Percentiles rank a stretch among this genome's conserved stretches.
Conservation (phyloP, 2,888 invertebrate species). For the Mycogona germanica region DNA sequence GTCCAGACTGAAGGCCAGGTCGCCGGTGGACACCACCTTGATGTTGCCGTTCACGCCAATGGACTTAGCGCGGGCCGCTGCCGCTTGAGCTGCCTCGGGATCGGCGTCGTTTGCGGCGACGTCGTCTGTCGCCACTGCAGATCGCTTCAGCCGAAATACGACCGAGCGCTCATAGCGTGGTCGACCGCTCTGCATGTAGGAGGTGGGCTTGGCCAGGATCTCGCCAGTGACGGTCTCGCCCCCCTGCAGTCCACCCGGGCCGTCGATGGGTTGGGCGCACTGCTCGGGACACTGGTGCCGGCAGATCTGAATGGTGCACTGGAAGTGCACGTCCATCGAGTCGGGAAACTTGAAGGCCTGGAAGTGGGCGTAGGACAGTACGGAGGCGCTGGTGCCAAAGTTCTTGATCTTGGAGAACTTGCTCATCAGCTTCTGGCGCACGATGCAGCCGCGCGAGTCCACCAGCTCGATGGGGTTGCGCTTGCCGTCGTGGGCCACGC, state of each 20-base stretch:
- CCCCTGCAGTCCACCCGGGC: not conserved
- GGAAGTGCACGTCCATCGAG: constrained; percentile 93
- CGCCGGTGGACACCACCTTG: constrained; percentile 74
- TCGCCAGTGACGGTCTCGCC: constrained; percentile 13
- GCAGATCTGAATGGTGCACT: constrained; percentile 89
- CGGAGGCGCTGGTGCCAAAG: constrained; percentile 84
- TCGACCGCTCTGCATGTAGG: constrained; percentile 36
- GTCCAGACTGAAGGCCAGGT: constrained; percentile 69
- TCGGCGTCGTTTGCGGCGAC: constrained; percentile 19
- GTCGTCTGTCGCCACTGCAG: constrained; percentile 30
- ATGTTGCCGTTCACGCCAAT: constrained; percentile 27
- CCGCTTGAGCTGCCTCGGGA: constrained; percentile 21
- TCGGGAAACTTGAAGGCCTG: constrained; percentile 94
- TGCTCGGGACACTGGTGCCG: constrained; percentile 87
- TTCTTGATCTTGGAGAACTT: constrained; percentile 90
- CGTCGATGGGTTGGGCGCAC: constrained; percentile 44
- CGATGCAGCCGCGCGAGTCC: constrained; percentile 84
- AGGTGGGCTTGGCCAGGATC: constrained; percentile 6
- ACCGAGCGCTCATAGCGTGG: constrained; percentile 24
- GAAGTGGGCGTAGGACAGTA: constrained; percentile 83
- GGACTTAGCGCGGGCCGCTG: constrained; percentile 18
- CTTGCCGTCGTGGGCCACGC: constrained; percentile 89
- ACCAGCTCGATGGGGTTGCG: constrained; percentile 85
- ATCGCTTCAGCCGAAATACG: constrained; percentile 24
- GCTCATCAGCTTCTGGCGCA: constrained; percentile 83